A percentile compares a stretch with the other conserved stretches of the same genome.
phyloP scores from a whole-genome alignment of 2,797 vertebrate species.

The Hozukius guyotensis region DNA sequence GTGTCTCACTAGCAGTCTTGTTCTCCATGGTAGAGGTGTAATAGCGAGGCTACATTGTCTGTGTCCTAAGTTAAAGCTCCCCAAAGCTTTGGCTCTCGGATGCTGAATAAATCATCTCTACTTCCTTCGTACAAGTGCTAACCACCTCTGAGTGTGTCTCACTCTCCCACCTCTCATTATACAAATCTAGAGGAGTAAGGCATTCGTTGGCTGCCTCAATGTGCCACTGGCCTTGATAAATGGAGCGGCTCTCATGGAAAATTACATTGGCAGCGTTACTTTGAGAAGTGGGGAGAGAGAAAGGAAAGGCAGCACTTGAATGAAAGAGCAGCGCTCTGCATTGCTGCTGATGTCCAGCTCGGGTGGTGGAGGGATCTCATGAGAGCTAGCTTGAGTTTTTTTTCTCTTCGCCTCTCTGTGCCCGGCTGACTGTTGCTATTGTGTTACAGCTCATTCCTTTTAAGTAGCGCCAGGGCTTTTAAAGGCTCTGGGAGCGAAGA shows the following conservation, averaged over 20 bases:
- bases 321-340: conserved; percentile 66
- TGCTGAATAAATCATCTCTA: conserved; percentile 76
- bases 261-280: conserved; percentile 76
- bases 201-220: conserved; percentile 71
- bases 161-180: conserved; percentile 77
- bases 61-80: conserved; percentile 69
- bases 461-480: conserved; percentile 70
- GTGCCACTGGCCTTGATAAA: conserved; percentile 77
- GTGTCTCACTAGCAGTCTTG: conserved; percentile 44
- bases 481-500: conserved; percentile 48
- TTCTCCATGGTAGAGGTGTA: conserved; percentile 49
- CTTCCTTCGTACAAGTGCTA: conserved; percentile 67
- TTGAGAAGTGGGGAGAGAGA: conserved; percentile 50
- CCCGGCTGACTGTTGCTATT: conserved; percentile 68
- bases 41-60: conserved; percentile 54
- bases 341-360: conserved; percentile 61
- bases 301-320: conserved; percentile 60
- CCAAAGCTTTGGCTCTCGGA: conserved; percentile 59
- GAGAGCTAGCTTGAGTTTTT: conserved; percentile 60
- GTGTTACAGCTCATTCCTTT: conserved; percentile 74
- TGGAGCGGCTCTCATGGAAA: conserved; percentile 79
- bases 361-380: conserved; percentile 55
- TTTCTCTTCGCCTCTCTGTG: conserved; percentile 34
- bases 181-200: conserved; percentile 74
- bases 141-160: conserved; percentile 68